Evolutionary conservation across 2,797 vertebrate species (phyloP).

Genomic region (Anomalospiza imberbis): DNA sequence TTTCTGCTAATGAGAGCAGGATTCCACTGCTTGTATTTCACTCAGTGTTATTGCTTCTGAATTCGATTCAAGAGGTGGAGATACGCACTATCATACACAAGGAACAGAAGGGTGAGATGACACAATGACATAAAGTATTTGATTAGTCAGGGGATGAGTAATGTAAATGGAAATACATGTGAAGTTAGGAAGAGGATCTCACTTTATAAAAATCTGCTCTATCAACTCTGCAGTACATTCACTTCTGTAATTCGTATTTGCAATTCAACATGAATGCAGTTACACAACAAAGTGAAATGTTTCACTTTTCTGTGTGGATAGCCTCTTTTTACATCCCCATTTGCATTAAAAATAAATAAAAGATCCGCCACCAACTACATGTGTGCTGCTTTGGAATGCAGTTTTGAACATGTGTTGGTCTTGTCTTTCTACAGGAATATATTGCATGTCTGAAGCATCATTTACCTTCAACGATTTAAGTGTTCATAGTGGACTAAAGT

Average conservation of each 20-base stretch:
- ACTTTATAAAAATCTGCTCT: not conserved
- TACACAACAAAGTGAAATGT: not conserved
- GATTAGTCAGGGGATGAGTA: not conserved
- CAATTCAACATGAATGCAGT: not conserved
- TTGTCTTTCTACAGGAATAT: not conserved
- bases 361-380: not conserved
- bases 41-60: not conserved
- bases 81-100: not conserved
- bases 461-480: not conserved
- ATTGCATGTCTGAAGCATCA: not conserved
- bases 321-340: not conserved
- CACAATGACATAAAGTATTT: not conserved
- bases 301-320: not conserved
- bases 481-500: not conserved
- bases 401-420: not conserved
- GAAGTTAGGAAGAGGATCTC: not conserved
- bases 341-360: not conserved
- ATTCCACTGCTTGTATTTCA: constrained; percentile 10
- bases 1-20: constrained; percentile 37
- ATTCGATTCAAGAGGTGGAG: not conserved
- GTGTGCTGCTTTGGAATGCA: not conserved
- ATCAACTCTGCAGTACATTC: not conserved
- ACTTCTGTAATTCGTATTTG: not conserved
- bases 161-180: not conserved
- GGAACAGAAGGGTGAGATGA: not conserved